These are phyloP conservation scores for Oreortyx pictus DNA, from an alignment of 2,797 vertebrate species.

Conservation along the genomic window DNA sequence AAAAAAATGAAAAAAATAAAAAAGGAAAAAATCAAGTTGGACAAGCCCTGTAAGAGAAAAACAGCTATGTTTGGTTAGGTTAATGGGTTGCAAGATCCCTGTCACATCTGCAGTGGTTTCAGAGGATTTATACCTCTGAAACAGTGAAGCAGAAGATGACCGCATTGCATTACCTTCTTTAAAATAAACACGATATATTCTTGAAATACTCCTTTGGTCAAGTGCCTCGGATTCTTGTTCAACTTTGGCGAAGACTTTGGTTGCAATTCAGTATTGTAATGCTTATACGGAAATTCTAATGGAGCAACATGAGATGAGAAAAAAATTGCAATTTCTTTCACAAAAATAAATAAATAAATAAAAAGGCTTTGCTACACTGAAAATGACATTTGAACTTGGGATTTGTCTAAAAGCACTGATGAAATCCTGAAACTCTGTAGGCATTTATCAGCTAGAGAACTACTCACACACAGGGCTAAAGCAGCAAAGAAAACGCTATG, in stretches of 20 bases:
- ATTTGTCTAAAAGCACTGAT: not conserved
- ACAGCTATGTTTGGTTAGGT: constrained; percentile 63
- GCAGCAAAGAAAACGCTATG: not conserved
- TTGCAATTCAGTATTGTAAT: not conserved
- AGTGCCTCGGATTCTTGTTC: constrained; percentile 42
- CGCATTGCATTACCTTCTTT: constrained; percentile 65
- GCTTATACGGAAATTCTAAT: not conserved
- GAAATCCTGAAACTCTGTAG: constrained; percentile 6
- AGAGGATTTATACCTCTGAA: constrained; percentile 69
- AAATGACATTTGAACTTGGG: not conserved
- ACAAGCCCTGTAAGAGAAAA: constrained; percentile 59
- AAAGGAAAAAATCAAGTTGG: not conserved
- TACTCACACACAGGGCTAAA: not conserved
- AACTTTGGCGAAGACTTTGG: constrained; percentile 18
- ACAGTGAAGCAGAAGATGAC: constrained; percentile 69
- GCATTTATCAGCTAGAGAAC: not conserved
- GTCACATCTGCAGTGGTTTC: constrained; percentile 70
- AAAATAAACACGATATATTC: constrained; percentile 67
- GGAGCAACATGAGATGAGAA: not conserved
- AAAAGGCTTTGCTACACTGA: not conserved
- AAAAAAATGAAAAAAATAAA: not conserved
- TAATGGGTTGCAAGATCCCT: constrained; percentile 72
- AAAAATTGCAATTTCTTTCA: not conserved
- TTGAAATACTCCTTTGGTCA: constrained; percentile 64
- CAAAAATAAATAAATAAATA: not conserved